These are phyloP conservation scores for Brachyalestes nurse DNA, from an alignment of 2,797 vertebrate species.

Conservation along the genomic window DNA sequence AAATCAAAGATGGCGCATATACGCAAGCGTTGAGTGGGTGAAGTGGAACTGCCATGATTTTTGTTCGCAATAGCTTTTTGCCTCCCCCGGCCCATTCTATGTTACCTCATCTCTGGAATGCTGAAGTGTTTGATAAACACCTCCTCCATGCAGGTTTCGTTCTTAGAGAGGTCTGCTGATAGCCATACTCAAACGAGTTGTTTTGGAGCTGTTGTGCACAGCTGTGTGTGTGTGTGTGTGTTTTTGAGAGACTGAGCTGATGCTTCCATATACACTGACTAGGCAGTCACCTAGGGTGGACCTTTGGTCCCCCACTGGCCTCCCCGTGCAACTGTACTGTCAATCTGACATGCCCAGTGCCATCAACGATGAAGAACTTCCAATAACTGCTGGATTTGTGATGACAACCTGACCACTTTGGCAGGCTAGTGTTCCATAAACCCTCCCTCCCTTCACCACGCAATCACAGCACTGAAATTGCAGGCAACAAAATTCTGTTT, in stretches of 20 bases:
- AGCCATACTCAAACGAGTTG: conserved; percentile 24
- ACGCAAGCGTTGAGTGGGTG: conserved; percentile 42
- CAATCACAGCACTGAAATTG: too few species aligned
- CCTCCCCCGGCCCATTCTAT: conserved; percentile 47
- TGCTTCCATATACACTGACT: too few species aligned
- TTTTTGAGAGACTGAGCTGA: neutral
- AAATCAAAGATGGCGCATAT: conserved; percentile 75
- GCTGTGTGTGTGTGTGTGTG: conserved; percentile 6
- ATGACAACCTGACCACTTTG: too few species aligned
- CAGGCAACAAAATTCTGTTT: too few species aligned
- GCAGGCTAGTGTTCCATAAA: too few species aligned
- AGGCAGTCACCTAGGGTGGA: too few species aligned
- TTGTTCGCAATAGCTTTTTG: conserved; percentile 64
- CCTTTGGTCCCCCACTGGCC: too few species aligned
- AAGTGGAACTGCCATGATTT: conserved; percentile 60
- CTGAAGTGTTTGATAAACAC: conserved; percentile 53
- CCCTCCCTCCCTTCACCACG: too few species aligned
- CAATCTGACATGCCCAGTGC: too few species aligned
- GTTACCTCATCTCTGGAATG: conserved; percentile 55
- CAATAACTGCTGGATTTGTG: too few species aligned
- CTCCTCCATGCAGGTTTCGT: conserved; percentile 40
- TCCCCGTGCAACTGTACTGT: too few species aligned
- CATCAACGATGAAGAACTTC: too few species aligned
- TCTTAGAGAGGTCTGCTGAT: conserved; percentile 31
- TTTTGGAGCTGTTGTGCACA: conserved; percentile 3